Evolutionary conservation across 2,888 invertebrate genomes (phyloP), one percentile per base, ranked within the genome.

Genomic region (Andrena dorsata): DNA sequence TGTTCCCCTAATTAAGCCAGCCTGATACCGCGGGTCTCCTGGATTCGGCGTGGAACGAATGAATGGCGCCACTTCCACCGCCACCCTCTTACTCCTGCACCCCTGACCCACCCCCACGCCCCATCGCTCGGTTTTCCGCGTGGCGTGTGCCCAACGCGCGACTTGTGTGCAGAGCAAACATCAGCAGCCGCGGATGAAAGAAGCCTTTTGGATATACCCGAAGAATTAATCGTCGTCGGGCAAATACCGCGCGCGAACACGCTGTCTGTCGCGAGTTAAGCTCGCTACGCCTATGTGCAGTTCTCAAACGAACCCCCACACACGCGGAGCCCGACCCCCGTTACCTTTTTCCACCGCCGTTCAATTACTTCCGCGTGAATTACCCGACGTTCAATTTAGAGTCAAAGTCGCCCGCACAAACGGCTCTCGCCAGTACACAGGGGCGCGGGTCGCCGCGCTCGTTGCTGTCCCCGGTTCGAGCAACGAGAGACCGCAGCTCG

Each of bases 1-100:
- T 49, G 79, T 84, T 60, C 30, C 61, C 75, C 75, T 84, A 85
- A 87, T 86, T 84, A 87, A 84, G 65, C 71, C 69, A 23, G 60
- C 32, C 74, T 60, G 30, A 61, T 32, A 65, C 56, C 51, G 26
- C 49, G 13, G 28, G 61, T 41, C 47, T 51, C 26, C 56, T 7
- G 56, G 20, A 20, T 58, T 65, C 32, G 1, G 30, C 23, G n/a
- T 35, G 35, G 23, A 10, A n/a, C 23, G n/a, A 41, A 20, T 69
- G 69, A 58, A 58, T 28, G 56, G 26, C 69, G 20, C 13, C 30
- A 16, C 41, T 5, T 41, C 23, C 23, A 10, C 56, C 20, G 8
- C 53, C 20, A 23, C 53, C 53, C 53, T 53, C 56, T 41, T 41
- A 1, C 41, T 16, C 41, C 41, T 41, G 41, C 41, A 13, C 41